Conservation (phyloP, 2,113 vertebrate species). For the Ginglymostoma cirratum region DNA sequence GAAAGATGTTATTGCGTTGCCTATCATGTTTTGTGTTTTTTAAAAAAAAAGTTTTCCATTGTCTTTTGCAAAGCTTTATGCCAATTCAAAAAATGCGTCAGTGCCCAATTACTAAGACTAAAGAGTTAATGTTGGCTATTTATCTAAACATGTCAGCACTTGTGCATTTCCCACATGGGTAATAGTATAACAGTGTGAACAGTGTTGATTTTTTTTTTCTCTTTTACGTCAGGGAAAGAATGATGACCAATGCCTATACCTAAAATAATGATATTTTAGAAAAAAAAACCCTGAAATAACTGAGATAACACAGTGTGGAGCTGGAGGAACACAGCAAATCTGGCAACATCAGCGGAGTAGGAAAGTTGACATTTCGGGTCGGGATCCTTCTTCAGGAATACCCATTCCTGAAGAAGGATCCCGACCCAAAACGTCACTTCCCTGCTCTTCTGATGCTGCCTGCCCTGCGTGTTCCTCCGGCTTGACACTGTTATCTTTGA, state of each 20-base stretch:
- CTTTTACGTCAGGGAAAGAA: neutral
- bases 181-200: neutral
- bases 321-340: too few relatives aligned
- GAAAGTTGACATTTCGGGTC: too few relatives aligned
- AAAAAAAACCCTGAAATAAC: too few relatives aligned
- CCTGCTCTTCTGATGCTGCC: too few relatives aligned
- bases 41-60: neutral
- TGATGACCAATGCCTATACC: neutral
- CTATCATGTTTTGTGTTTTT: neutral
- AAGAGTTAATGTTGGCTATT: neutral
- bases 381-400: too few relatives aligned
- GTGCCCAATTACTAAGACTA: neutral
- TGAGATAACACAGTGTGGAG: too few relatives aligned
- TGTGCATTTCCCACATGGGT: neutral
- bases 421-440: too few relatives aligned
- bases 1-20: neutral
- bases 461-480: too few relatives aligned
- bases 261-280: neutral
- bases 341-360: too few relatives aligned
- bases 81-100: neutral
- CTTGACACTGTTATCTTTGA: too few relatives aligned
- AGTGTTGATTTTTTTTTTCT: neutral
- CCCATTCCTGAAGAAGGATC: too few relatives aligned
- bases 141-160: neutral
- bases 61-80: neutral